Conservation (phyloP, 2,888 invertebrate species). For the Nomada flava region DNA sequence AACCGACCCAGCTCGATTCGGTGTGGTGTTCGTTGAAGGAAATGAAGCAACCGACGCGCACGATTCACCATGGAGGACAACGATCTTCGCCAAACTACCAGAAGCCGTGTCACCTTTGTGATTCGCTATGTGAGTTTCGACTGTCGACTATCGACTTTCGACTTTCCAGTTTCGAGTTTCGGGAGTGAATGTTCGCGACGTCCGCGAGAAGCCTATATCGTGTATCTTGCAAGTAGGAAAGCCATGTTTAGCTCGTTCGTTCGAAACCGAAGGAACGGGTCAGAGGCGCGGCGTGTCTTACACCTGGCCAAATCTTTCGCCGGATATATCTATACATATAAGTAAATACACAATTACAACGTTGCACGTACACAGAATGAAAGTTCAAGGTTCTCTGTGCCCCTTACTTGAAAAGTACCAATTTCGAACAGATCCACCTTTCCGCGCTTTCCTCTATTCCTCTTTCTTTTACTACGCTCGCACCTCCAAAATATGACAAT, state of each 20-base stretch:
- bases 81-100: slow-evolving; percentile 66
- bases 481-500: too few relatives aligned
- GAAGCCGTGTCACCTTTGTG: slow-evolving; percentile 73
- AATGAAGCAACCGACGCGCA: slow-evolving; percentile 51
- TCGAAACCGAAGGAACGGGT: slow-evolving; percentile 19
- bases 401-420: too few relatives aligned
- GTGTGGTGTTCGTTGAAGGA: slow-evolving; percentile 39
- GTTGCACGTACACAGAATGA: too few relatives aligned
- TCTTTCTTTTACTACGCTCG: too few relatives aligned
- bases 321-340: background rate
- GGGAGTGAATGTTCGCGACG: slow-evolving; percentile 76
- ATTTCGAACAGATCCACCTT: background rate
- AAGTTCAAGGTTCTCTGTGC: too few relatives aligned
- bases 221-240: slow-evolving; percentile 3
- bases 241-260: background rate
- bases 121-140: slow-evolving; percentile 75
- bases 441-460: too few relatives aligned
- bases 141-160: too few relatives aligned
- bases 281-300: too few relatives aligned
- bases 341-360: background rate
- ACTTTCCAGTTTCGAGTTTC: slow-evolving; percentile 55
- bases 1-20: slow-evolving; percentile 30
- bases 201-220: background rate
- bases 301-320: background rate
- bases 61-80: slow-evolving; percentile 71